phyloP scores from a whole-genome alignment of 2,888 invertebrate species.

The Apodemia duryi region DNA sequence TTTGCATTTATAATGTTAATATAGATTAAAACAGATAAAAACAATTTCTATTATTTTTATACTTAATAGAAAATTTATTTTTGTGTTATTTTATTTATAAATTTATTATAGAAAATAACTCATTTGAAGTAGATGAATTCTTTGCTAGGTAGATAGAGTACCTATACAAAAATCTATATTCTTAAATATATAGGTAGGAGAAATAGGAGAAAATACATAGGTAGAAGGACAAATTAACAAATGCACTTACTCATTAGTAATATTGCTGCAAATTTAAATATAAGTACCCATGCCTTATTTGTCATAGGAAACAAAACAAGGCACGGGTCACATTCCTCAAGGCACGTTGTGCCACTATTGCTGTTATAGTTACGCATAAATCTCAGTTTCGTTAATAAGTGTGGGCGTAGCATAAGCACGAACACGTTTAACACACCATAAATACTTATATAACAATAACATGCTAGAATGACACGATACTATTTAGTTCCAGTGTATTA shows the following conservation, averaged over 20 bases:
- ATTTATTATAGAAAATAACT: too few species aligned
- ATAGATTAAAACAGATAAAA: too few species aligned
- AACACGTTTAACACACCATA: slow-evolving; percentile 54
- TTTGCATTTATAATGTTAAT: too few species aligned
- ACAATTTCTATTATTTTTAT: too few species aligned
- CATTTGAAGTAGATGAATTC: too few species aligned
- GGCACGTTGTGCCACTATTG: slow-evolving; percentile 67
- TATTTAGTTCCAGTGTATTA: neutral
- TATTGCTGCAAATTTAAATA: neutral
- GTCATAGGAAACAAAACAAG: slow-evolving; percentile 23
- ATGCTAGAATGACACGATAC: neutral
- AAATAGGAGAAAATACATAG: too few species aligned
- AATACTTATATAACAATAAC: slow-evolving; percentile 39
- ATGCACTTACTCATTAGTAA: neutral
- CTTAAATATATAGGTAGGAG: too few species aligned
- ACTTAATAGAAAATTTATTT: too few species aligned
- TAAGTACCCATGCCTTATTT: neutral
- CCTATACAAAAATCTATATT: too few species aligned
- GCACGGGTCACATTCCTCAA: slow-evolving; percentile 66
- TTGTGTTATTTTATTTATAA: too few species aligned
- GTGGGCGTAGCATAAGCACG: slow-evolving; percentile 67
- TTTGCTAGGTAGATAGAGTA: too few species aligned
- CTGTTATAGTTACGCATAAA: slow-evolving; percentile 63
- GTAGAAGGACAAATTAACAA: too few species aligned
- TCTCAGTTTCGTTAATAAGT: slow-evolving; percentile 70